phyloP scores from a whole-genome alignment of 2,797 vertebrate species.

The Onychomys arenicola region DNA sequence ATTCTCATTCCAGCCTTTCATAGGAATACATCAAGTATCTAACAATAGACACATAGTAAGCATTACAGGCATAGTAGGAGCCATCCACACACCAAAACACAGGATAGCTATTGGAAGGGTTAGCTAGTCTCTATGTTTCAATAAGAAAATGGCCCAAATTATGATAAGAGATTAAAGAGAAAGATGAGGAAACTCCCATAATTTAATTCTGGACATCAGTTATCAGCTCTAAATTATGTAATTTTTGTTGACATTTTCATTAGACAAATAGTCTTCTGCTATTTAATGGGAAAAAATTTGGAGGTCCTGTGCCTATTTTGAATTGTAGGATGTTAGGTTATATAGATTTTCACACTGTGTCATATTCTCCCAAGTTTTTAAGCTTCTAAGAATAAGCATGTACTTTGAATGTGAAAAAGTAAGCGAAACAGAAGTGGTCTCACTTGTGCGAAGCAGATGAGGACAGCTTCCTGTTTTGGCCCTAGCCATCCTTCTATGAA shows the following conservation, averaged over 20 bases:
- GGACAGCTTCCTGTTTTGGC: neutral
- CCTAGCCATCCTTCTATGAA: neutral
- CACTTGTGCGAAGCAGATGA: neutral
- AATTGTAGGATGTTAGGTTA: neutral
- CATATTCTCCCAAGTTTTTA: neutral
- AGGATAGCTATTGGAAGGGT: neutral
- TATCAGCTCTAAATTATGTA: neutral
- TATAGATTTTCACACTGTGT: conserved; percentile 11
- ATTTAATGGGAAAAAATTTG: neutral
- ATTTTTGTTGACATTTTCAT: neutral
- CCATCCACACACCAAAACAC: fast-evolving
- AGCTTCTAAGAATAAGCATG: neutral
- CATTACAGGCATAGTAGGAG: neutral
- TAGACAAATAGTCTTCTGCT: neutral
- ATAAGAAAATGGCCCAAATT: neutral
- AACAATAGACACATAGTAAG: neutral
- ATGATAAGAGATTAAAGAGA: neutral
- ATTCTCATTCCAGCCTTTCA: fast-evolving
- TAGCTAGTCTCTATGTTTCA: fast-evolving
- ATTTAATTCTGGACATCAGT: neutral
- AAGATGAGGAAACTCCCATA: neutral
- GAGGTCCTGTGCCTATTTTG: neutral
- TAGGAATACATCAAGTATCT: neutral
- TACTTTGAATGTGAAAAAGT: neutral
- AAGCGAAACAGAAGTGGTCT: neutral